Percentiles rank a stretch among this genome's conserved stretches.
These are phyloP conservation scores for Vulpes lagopus DNA, from an alignment of 2,113 vertebrate species.

Conservation along the genomic window DNA sequence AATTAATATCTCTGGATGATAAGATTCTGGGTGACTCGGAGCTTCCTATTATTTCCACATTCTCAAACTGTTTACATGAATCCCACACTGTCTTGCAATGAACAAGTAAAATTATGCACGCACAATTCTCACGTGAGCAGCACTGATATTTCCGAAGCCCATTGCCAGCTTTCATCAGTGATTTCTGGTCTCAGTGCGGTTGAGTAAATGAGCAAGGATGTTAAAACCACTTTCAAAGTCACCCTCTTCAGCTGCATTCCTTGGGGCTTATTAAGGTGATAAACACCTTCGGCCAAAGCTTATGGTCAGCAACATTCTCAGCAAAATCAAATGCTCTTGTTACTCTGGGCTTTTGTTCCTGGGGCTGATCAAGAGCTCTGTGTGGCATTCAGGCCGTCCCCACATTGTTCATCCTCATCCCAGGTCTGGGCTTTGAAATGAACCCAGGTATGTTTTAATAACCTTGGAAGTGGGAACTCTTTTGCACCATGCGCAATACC, in stretches of 20 bases:
- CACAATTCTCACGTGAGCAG: background rate
- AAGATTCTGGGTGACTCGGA: background rate
- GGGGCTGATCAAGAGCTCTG: background rate
- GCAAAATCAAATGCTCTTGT: conserved; percentile 27
- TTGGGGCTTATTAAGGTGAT: conserved; percentile 67
- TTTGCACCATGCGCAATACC: conserved; percentile 79
- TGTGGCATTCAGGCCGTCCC: background rate
- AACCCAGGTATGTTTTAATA: conserved; percentile 87
- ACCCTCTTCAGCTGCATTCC: background rate
- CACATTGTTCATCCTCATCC: background rate
- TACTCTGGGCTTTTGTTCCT: background rate
- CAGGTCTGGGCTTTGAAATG: conserved; percentile 60
- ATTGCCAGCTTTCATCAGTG: background rate
- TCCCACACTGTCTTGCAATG: background rate
- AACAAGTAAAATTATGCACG: background rate
- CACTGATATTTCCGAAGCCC: background rate
- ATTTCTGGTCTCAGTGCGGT: background rate
- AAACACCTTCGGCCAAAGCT: conserved; percentile 62
- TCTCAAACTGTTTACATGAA: conserved; percentile 29
- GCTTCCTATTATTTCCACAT: background rate
- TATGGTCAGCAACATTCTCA: conserved; percentile 52
- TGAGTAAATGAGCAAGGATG: background rate
- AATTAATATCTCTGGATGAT: background rate
- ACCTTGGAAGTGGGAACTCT: conserved; percentile 82
- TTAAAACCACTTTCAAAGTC: conserved; percentile 52